A percentile compares a stretch with the other conserved stretches of the same genome.
phyloP scores from a whole-genome alignment of 2,888 invertebrate species.

The Chesias legatella region DNA sequence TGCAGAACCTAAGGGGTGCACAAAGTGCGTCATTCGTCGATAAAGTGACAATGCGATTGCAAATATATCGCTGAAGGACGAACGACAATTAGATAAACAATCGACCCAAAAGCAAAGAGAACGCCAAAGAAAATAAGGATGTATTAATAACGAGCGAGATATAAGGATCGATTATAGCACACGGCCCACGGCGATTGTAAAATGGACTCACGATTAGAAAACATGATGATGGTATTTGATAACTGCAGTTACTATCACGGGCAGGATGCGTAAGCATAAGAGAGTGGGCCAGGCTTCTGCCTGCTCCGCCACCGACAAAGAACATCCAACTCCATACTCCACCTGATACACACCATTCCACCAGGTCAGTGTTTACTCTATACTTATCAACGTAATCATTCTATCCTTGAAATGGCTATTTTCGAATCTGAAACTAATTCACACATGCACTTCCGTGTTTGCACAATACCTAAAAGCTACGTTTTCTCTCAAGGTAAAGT shows the following conservation, averaged over 20 bases:
- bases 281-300: slow-evolving; percentile 71
- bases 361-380: slow-evolving; percentile 41
- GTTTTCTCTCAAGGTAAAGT: slow-evolving; percentile 10
- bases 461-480: slow-evolving; percentile 4
- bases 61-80: slow-evolving; percentile 62
- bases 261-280: slow-evolving; percentile 79
- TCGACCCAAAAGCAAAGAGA: slow-evolving; percentile 69
- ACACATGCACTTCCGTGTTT: slow-evolving; percentile 7
- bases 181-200: slow-evolving; percentile 75
- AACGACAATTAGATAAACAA: slow-evolving; percentile 52
- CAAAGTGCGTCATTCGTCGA: slow-evolving; percentile 71
- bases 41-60: slow-evolving; percentile 75
- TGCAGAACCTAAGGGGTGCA: slow-evolving; percentile 76
- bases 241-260: slow-evolving; percentile 63
- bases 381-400: slow-evolving; percentile 1
- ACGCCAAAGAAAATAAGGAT: slow-evolving; percentile 77
- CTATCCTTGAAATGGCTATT: slow-evolving; percentile 1
- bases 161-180: slow-evolving; percentile 71
- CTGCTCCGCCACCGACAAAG: slow-evolving; percentile 68
- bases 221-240: slow-evolving; percentile 66
- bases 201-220: slow-evolving; percentile 76
- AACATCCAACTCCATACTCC: slow-evolving; percentile 56
- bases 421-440: slow-evolving; percentile 1
- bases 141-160: slow-evolving; percentile 67
- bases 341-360: slow-evolving; percentile 60